These are phyloP conservation scores for Pithys albifrons DNA, from an alignment of 2,113 vertebrate species.

Conservation along the genomic window DNA sequence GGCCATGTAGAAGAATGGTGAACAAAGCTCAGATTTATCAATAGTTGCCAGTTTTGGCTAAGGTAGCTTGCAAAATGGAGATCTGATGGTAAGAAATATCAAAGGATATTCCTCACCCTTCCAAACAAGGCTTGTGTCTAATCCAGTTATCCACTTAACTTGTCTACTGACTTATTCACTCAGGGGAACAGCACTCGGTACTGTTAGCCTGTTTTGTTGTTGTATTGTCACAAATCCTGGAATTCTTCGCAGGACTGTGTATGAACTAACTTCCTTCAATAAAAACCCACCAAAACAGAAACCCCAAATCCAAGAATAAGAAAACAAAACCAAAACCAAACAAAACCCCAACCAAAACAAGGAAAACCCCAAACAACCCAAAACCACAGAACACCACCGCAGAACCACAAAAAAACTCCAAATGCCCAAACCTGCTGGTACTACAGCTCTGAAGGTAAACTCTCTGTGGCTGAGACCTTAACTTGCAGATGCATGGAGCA, in stretches of 20 bases:
- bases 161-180: not conserved
- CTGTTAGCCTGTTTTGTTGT: not conserved
- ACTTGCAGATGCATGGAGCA: not conserved
- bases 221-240: not conserved
- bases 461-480: not conserved
- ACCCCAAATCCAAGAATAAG: no score
- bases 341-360: no score
- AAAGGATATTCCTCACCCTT: not conserved
- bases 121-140: not conserved
- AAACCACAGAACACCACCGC: no score
- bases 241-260: not conserved
- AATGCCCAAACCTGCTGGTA: not conserved
- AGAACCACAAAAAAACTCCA: not conserved
- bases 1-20: not conserved
- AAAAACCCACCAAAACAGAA: not conserved
- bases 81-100: not conserved
- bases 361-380: not conserved
- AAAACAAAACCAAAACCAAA: not conserved
- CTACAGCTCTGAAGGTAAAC: not conserved
- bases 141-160: not conserved
- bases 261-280: not conserved
- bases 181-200: not conserved
- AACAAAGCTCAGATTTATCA: not conserved
- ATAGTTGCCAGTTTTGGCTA: not conserved
- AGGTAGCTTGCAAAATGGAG: not conserved